Evolutionary conservation across 2,888 invertebrate genomes (phyloP), one percentile per base, ranked within the genome.

Genomic region (Acholoe squamosa): DNA sequence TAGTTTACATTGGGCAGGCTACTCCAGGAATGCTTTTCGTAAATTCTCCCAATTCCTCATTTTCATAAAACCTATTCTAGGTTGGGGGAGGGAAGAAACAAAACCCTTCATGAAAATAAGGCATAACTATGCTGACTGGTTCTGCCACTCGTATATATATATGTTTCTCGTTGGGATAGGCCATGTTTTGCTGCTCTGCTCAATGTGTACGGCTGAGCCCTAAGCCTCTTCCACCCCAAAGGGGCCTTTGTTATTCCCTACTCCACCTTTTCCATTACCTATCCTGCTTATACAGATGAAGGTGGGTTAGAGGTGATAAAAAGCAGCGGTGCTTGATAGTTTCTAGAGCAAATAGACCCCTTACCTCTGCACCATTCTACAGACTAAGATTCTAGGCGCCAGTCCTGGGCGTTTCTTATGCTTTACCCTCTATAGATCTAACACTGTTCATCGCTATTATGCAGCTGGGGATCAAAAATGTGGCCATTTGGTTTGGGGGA

Each of bases 241-340:
- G 71, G 31, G 31, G 3, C 71, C 28, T 28, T 28, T 71, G 71
- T 71, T 71, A 28, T 71, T 71, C 28, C 31, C 14, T 28, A 28
- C 28, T 71, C 71, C 31, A 71, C 71, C 71, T 71, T 71, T 71
- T 71, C 71, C 71, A 71, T 71, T 71, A 71, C 71, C 28, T 71
- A 28, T 14, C 5, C n/a, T 71, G 28, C 71, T 71, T 71, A 25
- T 25, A 71, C 71, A 71, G 71, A 71, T 71, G 71, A 5, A 71
- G 31, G 25, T 71, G 71, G 25, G 71, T 71, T 71, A 28, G 71
- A 14, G 71, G n/a, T 14, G 71, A 14, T 28, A 71, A 71, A 71
- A 71, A 71, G 14, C 14, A 25, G 28, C 16, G 28, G 31, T 28
- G 31, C 28, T 71, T 71, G 71, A 71, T 71, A 71, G 71, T 71